A percentile compares a stretch with the other conserved stretches of the same genome.
Evolutionary conservation across 2,888 invertebrate genomes (phyloP).

Genomic region (Drosophila greeni): DNA sequence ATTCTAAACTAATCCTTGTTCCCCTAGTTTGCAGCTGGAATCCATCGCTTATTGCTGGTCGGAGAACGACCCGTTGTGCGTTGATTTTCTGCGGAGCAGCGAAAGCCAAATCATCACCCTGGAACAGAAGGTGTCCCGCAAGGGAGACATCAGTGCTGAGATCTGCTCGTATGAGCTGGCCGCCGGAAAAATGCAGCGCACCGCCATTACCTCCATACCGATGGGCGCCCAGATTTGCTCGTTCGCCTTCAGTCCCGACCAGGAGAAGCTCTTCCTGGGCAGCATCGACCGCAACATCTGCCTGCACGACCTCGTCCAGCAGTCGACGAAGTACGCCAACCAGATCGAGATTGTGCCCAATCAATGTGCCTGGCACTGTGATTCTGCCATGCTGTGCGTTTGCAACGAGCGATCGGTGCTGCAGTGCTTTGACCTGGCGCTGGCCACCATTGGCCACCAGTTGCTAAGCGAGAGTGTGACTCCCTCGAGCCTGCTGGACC

Average conservation of each 20-base stretch:
- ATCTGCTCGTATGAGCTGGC: conserved; percentile 83
- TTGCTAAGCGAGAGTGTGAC: conserved; percentile 83
- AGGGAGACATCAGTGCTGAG: conserved; percentile 86
- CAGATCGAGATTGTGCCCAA: conserved; percentile 89
- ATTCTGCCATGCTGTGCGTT: conserved; percentile 84
- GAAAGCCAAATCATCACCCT: conserved; percentile 87
- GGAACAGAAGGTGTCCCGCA: conserved; percentile 88
- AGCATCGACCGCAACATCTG: conserved; percentile 92
- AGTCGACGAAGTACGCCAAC: conserved; percentile 85
- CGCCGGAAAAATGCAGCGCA: conserved; percentile 82
- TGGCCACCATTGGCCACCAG: conserved; percentile 84
- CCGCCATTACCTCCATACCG: conserved; percentile 84
- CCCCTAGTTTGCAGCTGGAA: conserved; percentile 83
- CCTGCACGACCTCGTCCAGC: conserved; percentile 86
- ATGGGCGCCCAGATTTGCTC: conserved; percentile 85
- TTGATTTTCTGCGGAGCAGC: conserved; percentile 86
- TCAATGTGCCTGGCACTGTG: conserved; percentile 85
- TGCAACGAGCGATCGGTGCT: conserved; percentile 86
- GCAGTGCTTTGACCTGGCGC: conserved; percentile 87
- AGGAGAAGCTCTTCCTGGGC: conserved; percentile 87
- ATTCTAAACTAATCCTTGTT: neutral
- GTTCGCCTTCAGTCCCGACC: conserved; percentile 84
- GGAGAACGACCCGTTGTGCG: conserved; percentile 92
- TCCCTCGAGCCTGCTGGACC: conserved; percentile 82
- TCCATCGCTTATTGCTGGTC: conserved; percentile 89